Evolutionary conservation across 2,113 vertebrate genomes (phyloP), one percentile per base, ranked within the genome.

Genomic region (Origma solitaria): DNA sequence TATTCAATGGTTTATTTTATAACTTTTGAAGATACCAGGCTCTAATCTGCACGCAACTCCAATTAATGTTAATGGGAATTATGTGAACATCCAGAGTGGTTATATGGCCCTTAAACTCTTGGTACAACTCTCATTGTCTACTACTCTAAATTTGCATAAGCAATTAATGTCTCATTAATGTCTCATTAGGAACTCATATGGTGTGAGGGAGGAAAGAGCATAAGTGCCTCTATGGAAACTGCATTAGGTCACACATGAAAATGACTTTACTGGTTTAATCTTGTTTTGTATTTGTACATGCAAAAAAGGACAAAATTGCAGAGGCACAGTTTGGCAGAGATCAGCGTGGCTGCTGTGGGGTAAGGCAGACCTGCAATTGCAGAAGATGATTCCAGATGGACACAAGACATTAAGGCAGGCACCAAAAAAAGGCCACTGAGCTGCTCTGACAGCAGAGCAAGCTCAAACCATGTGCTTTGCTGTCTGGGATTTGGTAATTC

Each of bases 121-220:
- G 47, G 64, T 95, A 81, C 88, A 94, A 79, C 88, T 78, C 66
- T 86, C 81, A 95, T 97, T 97, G 94, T 97, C 94, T 95, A 86
- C 87, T 47, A 49, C 82, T 94, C 72, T 69, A 76, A 49, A 97
- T 97, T 97, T 97, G 92, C 96, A 97, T 96, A 97, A 95, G 93
- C 93, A 97, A 97, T 97, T 97, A 97, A 95, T 60, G 72, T 94
- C 95, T 97, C 96, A 96, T 97, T 97, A 97, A 96, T 93, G 82
- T 95, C 95, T 97, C 94, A 96, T 97, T 97, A 97, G 92, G 91
- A 96, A 83, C 90, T 88, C 78, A 31, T 70, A 85, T n/a, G 77
- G 86, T 87, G 71, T 77, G 81, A 88, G 88, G 61, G 66, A 88
- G 53, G 77, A 86, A 90, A 53, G 73, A 81, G 79, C 47, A 70